A percentile compares a stretch with the other conserved stretches of the same genome.
Evolutionary conservation across 2,797 vertebrate genomes (phyloP).

Genomic region (Dicrostonyx torquatus): DNA sequence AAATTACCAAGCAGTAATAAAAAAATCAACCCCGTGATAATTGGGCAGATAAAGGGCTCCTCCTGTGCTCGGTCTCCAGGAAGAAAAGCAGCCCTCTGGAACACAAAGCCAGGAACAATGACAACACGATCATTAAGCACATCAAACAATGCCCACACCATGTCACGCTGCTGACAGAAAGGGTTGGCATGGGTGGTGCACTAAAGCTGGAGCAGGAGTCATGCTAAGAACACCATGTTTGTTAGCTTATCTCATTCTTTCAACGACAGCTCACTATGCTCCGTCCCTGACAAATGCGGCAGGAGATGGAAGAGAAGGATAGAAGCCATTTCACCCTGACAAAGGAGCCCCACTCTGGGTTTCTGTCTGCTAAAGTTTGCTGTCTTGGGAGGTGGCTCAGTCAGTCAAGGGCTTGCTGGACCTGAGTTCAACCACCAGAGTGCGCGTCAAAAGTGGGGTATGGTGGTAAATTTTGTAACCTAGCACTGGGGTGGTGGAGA

Average conservation of each 20-base stretch:
- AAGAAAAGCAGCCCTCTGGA: conserved; percentile 30
- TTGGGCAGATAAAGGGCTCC: neutral
- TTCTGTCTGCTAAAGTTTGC: neutral
- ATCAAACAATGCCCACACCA: neutral
- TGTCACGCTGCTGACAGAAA: neutral
- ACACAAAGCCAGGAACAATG: neutral
- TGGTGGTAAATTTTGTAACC: neutral
- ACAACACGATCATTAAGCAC: neutral
- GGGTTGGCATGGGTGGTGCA: neutral
- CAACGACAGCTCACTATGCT: neutral
- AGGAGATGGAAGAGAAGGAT: neutral
- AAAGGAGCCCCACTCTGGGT: neutral
- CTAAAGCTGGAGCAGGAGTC: neutral
- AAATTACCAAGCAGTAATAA: conserved; percentile 66
- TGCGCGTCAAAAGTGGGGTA: neutral
- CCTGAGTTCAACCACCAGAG: neutral
- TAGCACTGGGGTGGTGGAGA: neutral
- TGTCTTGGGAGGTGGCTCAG: neutral
- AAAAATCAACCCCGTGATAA: conserved; percentile 55
- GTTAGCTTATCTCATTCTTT: neutral
- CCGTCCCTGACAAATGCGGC: neutral
- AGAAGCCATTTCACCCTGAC: neutral
- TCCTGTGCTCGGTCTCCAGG: conserved; percentile 32
- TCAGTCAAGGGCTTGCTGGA: neutral
- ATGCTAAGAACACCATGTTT: neutral